Conservation (phyloP, 2,113 vertebrate genomes). For the Terrapene triunguis region DNA sequence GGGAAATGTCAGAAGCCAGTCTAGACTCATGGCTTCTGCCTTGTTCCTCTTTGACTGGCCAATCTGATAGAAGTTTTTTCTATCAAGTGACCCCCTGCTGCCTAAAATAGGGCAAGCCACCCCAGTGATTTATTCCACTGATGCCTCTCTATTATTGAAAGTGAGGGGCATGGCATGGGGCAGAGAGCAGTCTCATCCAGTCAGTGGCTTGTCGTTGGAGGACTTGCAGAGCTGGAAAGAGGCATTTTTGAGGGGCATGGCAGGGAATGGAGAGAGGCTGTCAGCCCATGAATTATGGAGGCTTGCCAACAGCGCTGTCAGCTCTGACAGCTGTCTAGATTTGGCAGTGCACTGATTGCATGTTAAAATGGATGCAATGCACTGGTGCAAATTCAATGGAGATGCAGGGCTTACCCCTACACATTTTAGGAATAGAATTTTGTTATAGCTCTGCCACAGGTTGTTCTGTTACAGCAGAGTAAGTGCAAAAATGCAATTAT, state of each 20-base stretch:
- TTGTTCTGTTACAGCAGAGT: background rate
- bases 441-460: background rate
- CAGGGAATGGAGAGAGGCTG: background rate
- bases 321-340: background rate
- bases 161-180: background rate
- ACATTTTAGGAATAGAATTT: background rate
- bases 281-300: background rate
- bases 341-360: background rate
- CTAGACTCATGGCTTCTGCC: background rate
- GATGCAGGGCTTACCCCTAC: background rate
- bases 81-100: background rate
- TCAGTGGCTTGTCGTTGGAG: background rate
- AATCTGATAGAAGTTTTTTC: background rate
- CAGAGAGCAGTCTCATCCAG: background rate
- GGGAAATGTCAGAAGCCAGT: background rate
- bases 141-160: background rate
- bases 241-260: background rate
- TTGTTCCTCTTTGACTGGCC: background rate
- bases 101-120: background rate
- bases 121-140: background rate
- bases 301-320: background rate
- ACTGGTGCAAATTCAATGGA: background rate
- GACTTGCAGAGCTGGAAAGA: background rate
- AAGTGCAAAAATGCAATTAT: background rate
- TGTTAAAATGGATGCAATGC: background rate